phyloP scores from a whole-genome alignment of 2,888 invertebrate species.

The Arge pagana region DNA sequence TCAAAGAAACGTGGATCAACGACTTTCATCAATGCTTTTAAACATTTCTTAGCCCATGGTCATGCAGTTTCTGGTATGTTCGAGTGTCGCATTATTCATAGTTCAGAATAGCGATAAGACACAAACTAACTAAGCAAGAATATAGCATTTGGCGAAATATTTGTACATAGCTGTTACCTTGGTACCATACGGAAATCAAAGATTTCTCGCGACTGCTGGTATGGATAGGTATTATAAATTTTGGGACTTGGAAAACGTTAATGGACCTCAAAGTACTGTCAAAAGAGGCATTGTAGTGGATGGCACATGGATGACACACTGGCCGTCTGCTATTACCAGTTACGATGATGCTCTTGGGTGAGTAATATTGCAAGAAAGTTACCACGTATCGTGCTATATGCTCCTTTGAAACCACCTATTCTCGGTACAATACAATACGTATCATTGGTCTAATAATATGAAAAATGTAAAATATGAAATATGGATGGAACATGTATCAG shows the following conservation, averaged over 20 bases:
- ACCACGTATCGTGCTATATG: no score
- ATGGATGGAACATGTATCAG: not conserved
- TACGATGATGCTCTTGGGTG: conserved; percentile 58
- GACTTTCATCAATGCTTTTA: conserved; percentile 63
- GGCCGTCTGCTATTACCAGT: conserved; percentile 58
- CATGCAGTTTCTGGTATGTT: conserved; percentile 66
- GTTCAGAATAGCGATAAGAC: no score
- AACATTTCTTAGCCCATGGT: conserved; percentile 65
- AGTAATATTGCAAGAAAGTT: no score
- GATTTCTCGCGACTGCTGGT: conserved; percentile 70
- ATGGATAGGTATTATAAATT: conserved; percentile 70
- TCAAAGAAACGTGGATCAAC: conserved; percentile 54
- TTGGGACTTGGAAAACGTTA: conserved; percentile 68
- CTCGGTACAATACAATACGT: no score
- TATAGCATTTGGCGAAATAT: not conserved
- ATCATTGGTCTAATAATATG: no score
- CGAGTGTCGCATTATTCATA: conserved; percentile 22
- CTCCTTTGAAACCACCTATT: no score
- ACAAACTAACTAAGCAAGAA: not conserved
- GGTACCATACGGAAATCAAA: conserved; percentile 63
- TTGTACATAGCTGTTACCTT: conserved; percentile 53
- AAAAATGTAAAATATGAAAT: no score
- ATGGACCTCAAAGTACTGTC: conserved; percentile 49
- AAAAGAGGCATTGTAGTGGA: conserved; percentile 59
- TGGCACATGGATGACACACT: conserved; percentile 61